Evolutionary conservation across 1,140 invertebrate species (phyloP), one percentile per base, ranked within the genome.

Genomic region (Gonioctena quinquepunctata): DNA sequence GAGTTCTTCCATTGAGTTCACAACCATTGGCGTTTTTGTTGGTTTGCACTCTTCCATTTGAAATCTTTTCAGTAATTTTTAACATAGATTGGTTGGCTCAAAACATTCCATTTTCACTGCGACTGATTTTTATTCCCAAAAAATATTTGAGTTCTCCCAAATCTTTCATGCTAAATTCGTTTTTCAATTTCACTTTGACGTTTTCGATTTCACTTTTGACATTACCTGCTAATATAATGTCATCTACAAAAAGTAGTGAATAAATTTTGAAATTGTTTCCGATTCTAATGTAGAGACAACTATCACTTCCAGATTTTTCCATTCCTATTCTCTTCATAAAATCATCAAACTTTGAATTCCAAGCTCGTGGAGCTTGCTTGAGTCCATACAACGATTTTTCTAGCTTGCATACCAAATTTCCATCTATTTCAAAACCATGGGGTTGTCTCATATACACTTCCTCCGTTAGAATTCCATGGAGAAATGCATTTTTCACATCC

Each of bases 311-410:
- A 11, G 28, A 33, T n/a, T 3, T 33, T 33, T 11, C 28, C 8
- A 33, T 11, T 2, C n/a, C n/a, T 33, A 11, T n/a, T 33, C n/a
- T 33, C n/a, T 33, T n/a, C n/a, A n/a, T n/a, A 33, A 33, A 33
- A 27, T 49, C 22, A 54, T 76, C 61, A 71, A 83, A 83, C 48
- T 74, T 78, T 66, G 76, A 68, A 69, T 79, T 79, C 80, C 79
- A 85, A 13, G 52, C 76, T 59, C 72, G 72, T 48, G 77, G 79
- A 63, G 70, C 66, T 74, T 76, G 79, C 68, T 71, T 73, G 0
- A 79, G 69, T n/a, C 76, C 79, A 62, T 80, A 83, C 8, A 83
- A 33, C 16, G 57, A 71, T 72, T 77, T 81, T n/a, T 71, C 74
- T 21, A 77, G 68, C 33, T 72, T 74, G 48, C 80, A 81, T 7